Percentiles rank a stretch among this genome's conserved stretches.
Evolutionary conservation across 2,888 invertebrate genomes (phyloP).

Genomic region (Ophion costatus): DNA sequence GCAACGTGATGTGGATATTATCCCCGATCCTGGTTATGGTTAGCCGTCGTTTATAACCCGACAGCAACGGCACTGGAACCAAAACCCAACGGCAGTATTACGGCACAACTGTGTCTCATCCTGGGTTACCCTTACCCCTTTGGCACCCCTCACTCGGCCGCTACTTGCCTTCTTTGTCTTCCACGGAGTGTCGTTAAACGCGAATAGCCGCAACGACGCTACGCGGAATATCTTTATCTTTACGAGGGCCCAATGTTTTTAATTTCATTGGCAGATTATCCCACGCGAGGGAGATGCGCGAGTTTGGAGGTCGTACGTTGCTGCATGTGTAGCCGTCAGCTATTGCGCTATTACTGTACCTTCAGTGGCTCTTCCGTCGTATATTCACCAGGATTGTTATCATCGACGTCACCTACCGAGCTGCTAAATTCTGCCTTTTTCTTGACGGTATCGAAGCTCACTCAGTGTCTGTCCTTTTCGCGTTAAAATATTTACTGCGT

Average conservation of each 20-base stretch:
- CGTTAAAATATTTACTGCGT: conserved; percentile 52
- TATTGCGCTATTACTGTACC: conserved; percentile 50
- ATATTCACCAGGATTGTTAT: too few species aligned
- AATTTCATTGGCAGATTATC: conserved; percentile 78
- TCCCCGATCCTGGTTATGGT: conserved; percentile 67
- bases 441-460: conserved; percentile 62
- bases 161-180: neutral
- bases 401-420: conserved; percentile 64
- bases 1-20: conserved; percentile 71
- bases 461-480: neutral
- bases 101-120: conserved; percentile 34
- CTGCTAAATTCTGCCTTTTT: conserved; percentile 31
- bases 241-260: conserved; percentile 79
- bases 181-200: conserved; percentile 45
- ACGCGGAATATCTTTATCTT: conserved; percentile 76
- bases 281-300: conserved; percentile 69
- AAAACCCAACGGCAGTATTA: conserved; percentile 47
- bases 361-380: too few species aligned
- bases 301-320: conserved; percentile 49
- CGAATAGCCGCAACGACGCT: conserved; percentile 48
- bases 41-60: conserved; percentile 69
- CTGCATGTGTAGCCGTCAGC: conserved; percentile 20
- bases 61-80: conserved; percentile 60
- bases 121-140: conserved; percentile 25
- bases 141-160: conserved; percentile 4